These are phyloP conservation scores for Macrotis lagotis DNA, from an alignment of 2,113 vertebrate species.

Conservation along the genomic window DNA sequence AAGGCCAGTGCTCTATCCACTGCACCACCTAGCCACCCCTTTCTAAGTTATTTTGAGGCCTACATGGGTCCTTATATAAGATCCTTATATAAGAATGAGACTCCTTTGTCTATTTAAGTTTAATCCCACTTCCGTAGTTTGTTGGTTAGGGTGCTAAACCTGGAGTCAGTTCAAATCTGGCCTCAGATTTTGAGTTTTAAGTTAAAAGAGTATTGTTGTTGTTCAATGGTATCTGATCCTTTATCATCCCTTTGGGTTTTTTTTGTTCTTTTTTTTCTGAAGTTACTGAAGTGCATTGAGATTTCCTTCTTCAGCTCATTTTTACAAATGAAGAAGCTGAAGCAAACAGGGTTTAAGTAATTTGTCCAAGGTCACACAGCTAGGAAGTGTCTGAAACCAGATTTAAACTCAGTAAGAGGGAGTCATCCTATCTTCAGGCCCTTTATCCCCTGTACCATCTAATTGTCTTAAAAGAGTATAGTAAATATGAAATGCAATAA, in stretches of 20 bases:
- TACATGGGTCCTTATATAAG: too few species aligned
- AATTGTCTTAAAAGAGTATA: neutral
- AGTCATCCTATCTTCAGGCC: neutral
- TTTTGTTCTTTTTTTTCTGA: neutral
- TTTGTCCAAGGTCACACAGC: neutral
- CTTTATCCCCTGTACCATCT: neutral
- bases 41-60: too few species aligned
- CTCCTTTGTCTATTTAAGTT: too few species aligned
- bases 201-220: neutral
- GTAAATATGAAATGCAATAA: neutral
- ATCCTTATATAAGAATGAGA: too few species aligned
- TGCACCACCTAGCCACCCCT: too few species aligned
- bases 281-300: neutral
- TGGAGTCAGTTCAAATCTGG: too few species aligned
- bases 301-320: neutral
- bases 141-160: too few species aligned
- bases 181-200: neutral
- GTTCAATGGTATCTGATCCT: neutral
- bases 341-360: neutral
- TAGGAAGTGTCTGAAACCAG: neutral
- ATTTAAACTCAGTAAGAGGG: neutral
- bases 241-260: neutral
- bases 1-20: too few species aligned
- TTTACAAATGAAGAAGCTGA: neutral
- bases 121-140: too few species aligned